These are phyloP conservation scores for Oryzaephilus surinamensis DNA, from an alignment of 1,140 invertebrate species.

Conservation along the genomic window DNA sequence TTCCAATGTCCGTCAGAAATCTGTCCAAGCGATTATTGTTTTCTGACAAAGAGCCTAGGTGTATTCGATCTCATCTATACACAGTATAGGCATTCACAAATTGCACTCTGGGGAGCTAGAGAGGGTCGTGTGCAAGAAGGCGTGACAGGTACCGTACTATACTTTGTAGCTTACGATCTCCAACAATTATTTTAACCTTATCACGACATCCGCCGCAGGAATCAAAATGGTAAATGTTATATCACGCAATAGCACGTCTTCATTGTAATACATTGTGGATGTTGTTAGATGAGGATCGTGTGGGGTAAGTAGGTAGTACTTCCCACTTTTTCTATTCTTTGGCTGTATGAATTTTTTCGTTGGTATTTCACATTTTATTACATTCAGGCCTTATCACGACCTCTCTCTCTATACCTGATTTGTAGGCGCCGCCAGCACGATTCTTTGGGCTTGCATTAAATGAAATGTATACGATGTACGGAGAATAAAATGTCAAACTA, in stretches of 20 bases:
- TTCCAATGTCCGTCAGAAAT: too few species aligned
- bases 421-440: conserved; percentile 7
- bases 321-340: too few species aligned
- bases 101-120: conserved; percentile 14
- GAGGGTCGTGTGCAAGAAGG: conserved; percentile 20
- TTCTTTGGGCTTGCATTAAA: too few species aligned
- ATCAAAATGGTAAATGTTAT: conserved; percentile 20
- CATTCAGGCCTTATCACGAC: conserved; percentile 5
- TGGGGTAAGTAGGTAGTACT: too few species aligned
- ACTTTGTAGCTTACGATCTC: conserved; percentile 18
- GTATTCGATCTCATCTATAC: too few species aligned
- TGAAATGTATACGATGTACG: conserved; percentile 5
- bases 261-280: conserved; percentile 11
- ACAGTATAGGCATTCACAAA: too few species aligned
- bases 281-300: too few species aligned
- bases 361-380: conserved; percentile 5
- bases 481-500: conserved; percentile 9
- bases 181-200: conserved; percentile 26
- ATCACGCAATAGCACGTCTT: conserved; percentile 25
- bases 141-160: conserved; percentile 20
- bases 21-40: too few species aligned
- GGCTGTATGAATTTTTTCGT: too few species aligned
- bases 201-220: conserved; percentile 20
- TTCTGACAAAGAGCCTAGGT: too few species aligned
- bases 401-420: conserved; percentile 4